A percentile compares a stretch with the other conserved stretches of the same genome.
Evolutionary conservation across 1,140 invertebrate genomes (phyloP).

Genomic region (Pseudomyrmex cubaensis): DNA sequence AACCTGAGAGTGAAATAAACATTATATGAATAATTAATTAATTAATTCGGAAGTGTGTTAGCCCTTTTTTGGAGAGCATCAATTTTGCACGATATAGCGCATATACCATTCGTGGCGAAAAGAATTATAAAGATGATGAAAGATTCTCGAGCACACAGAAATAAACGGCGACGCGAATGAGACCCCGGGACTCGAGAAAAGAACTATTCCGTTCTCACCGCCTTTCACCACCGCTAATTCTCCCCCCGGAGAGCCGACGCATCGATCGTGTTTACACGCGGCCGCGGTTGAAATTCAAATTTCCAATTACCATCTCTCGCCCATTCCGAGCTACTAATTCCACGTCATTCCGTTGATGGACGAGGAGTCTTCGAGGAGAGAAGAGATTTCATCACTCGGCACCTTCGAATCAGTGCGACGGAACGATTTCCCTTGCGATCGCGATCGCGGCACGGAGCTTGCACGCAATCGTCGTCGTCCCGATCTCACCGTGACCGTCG

Average conservation of each 20-base stretch:
- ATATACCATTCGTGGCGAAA: background rate
- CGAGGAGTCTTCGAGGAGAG: constrained; percentile 52
- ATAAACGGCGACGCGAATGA: constrained; percentile 41
- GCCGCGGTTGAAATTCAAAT: constrained; percentile 66
- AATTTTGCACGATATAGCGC: background rate
- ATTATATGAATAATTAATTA: constrained; percentile 17
- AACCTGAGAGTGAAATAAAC: background rate
- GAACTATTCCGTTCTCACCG: constrained; percentile 57
- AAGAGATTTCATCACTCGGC: constrained; percentile 66
- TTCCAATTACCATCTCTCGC: constrained; percentile 24
- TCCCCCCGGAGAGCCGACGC: constrained; percentile 11
- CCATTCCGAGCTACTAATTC: constrained; percentile 63
- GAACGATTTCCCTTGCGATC: constrained; percentile 54
- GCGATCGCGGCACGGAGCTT: constrained; percentile 22
- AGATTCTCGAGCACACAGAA: background rate
- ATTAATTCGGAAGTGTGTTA: background rate
- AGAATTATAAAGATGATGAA: constrained; percentile 28
- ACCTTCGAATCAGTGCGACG: constrained; percentile 58
- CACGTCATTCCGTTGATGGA: constrained; percentile 69
- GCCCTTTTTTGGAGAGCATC: background rate
- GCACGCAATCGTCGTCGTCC: constrained; percentile 57
- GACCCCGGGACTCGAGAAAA: constrained; percentile 40
- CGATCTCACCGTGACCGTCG: background rate
- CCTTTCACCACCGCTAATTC: constrained; percentile 68
- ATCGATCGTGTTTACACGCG: constrained; percentile 63